Evolutionary conservation across 2,113 vertebrate species (phyloP).

Genomic region (Clinocottus analis): DNA sequence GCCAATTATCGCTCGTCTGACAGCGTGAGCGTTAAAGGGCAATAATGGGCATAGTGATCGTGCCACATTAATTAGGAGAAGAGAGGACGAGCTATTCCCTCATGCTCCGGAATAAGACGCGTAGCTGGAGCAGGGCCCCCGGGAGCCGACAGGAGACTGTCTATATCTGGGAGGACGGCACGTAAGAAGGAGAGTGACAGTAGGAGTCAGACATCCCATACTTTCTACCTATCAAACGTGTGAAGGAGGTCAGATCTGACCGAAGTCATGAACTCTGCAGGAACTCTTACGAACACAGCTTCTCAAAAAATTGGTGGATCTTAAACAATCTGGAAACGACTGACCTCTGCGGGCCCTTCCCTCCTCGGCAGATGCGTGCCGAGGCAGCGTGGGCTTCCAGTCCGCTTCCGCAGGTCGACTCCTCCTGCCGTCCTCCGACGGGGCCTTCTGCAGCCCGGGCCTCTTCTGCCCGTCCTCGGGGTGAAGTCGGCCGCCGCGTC

Average conservation of each 20-base stretch:
- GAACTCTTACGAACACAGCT: background rate
- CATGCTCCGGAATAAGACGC: slow-evolving; percentile 83
- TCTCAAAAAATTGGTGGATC: background rate
- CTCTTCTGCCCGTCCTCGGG: slow-evolving; percentile 77
- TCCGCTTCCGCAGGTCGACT: slow-evolving; percentile 80
- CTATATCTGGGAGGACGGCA: slow-evolving; percentile 75
- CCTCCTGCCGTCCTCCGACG: slow-evolving; percentile 82
- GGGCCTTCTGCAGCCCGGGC: slow-evolving; percentile 82
- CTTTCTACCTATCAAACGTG: background rate
- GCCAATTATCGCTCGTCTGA: slow-evolving; percentile 57
- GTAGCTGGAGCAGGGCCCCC: slow-evolving; percentile 80
- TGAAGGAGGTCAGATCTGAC: slow-evolving; percentile 43
- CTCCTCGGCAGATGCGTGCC: slow-evolving; percentile 86
- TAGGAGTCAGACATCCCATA: slow-evolving; percentile 9
- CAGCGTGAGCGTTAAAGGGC: slow-evolving; percentile 65
- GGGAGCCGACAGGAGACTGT: slow-evolving; percentile 74
- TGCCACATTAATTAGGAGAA: slow-evolving; percentile 77
- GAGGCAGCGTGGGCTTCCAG: slow-evolving; percentile 84
- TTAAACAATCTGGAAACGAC: slow-evolving; percentile 8
- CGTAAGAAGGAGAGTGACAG: slow-evolving; percentile 53
- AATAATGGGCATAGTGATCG: slow-evolving; percentile 64
- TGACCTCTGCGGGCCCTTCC: slow-evolving; percentile 83
- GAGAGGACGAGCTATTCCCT: slow-evolving; percentile 79
- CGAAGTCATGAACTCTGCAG: background rate
- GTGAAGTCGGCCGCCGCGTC: slow-evolving; percentile 73